Evolutionary conservation across 2,797 vertebrate species (phyloP), one percentile per base, ranked within the genome.

Genomic region (Pseudochaenichthys georgianus): DNA sequence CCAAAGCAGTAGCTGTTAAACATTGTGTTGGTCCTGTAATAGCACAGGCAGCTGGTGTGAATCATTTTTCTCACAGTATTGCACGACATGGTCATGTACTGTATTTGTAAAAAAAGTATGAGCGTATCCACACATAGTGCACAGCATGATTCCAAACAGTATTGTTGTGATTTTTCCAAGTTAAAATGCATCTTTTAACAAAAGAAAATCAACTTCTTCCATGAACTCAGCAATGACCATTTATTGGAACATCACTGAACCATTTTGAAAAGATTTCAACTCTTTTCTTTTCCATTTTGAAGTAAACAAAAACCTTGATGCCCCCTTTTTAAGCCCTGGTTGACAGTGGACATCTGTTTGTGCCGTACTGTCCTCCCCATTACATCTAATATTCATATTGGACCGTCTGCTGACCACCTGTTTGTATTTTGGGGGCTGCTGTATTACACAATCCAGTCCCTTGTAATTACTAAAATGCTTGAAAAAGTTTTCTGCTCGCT

Each of bases 331-430:
- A 13, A 0, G 4, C 12, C 46, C 21, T 7, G 0, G 16, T 4
- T 57, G 57, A 70, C 12, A 69, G 42, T 19, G 1, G 59, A 23
- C 54, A 70, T 54, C 45, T 46, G 34, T 58, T 67, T 19, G 43
- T 53, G 16, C 45, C 21, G 13, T 53, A 13, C 28, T 28, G 28
- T 21, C 17, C 5, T 65, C 31, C 60, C 51, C 34, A 51, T 70
- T 28, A 11, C 42, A 68, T 78, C 46, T 34, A 71, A 58, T 81
- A 73, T 83, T 83, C 19, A 76, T 54, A 48, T 55, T 67, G 19
- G 45, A 0, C n/a, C 0, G 28, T 15, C 43, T 47, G 62, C 28
- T 70, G 34, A 54, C n/a, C 71, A 64, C 54, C 50, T 53, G 62
- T 72, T 63, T 12, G 13, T 53, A 2, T 77, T 71, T 46, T 4